Conservation (phyloP, 1,140 invertebrate species). For the Drosophila triauraria region DNA sequence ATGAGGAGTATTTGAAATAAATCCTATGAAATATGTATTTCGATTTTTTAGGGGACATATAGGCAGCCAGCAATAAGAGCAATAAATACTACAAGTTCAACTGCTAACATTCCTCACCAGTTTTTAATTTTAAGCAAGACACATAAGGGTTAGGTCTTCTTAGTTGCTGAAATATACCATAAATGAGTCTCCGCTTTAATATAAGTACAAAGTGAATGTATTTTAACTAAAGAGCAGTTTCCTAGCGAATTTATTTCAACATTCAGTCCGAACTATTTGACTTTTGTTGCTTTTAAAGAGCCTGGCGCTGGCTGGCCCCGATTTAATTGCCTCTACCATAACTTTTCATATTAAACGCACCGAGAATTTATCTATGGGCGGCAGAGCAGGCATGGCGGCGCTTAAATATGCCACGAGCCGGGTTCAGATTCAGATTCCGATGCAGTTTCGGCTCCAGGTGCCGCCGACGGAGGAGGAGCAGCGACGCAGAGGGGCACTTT, state of each 20-base stretch:
- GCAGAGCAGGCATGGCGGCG: constrained; percentile 66
- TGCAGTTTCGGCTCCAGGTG: constrained; percentile 49
- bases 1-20: not conserved
- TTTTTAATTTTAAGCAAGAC: too few species aligned
- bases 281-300: constrained; percentile 47
- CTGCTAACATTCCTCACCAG: not conserved
- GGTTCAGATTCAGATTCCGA: constrained; percentile 29
- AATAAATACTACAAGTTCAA: too few species aligned
- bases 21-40: not conserved
- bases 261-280: constrained; percentile 11
- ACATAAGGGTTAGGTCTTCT: too few species aligned
- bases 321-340: constrained; percentile 73
- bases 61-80: too few species aligned
- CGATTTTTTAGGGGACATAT: constrained; percentile 1
- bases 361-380: constrained; percentile 77
- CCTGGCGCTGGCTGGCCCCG: constrained; percentile 9
- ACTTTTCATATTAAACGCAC: constrained; percentile 76
- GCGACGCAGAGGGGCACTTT: constrained; percentile 12
- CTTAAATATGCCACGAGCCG: constrained; percentile 74
- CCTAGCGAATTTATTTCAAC: constrained; percentile 13
- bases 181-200: not conserved
- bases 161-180: too few species aligned
- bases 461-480: not conserved
- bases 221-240: not conserved
- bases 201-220: not conserved